Evolutionary conservation across 2,113 vertebrate genomes (phyloP).

Genomic region (Alexandromys fortis): DNA sequence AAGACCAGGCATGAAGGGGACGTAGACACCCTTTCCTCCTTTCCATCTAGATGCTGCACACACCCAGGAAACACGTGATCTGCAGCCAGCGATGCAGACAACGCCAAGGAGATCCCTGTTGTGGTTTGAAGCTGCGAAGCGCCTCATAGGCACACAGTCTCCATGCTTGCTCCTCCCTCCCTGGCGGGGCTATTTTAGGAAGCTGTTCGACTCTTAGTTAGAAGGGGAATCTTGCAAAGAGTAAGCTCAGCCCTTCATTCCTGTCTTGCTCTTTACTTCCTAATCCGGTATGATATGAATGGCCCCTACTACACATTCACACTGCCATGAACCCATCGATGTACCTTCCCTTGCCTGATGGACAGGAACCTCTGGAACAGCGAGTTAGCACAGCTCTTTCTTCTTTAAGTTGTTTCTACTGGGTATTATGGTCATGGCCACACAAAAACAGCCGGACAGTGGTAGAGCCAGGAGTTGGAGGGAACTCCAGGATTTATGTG

Average conservation of each 20-base stretch:
- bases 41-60: background rate
- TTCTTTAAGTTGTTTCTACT: background rate
- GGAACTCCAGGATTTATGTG: background rate
- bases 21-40: background rate
- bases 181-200: background rate
- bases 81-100: background rate
- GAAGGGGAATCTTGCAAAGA: background rate
- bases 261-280: background rate
- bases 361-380: no score
- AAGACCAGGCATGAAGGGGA: background rate
- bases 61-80: rapidly evolving
- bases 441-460: background rate
- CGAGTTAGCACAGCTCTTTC: background rate
- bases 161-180: background rate
- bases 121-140: background rate
- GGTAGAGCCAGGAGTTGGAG: background rate
- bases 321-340: background rate
- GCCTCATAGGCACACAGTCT: background rate
- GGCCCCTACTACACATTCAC: background rate
- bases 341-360: background rate
- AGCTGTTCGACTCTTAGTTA: background rate
- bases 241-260: background rate
- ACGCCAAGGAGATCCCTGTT: background rate
- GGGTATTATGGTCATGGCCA: background rate
- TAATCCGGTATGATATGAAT: background rate